A percentile compares a stretch with the other conserved stretches of the same genome.
Evolutionary conservation across 2,113 vertebrate genomes (phyloP).

Genomic region (Gymnocephalus cernua): DNA sequence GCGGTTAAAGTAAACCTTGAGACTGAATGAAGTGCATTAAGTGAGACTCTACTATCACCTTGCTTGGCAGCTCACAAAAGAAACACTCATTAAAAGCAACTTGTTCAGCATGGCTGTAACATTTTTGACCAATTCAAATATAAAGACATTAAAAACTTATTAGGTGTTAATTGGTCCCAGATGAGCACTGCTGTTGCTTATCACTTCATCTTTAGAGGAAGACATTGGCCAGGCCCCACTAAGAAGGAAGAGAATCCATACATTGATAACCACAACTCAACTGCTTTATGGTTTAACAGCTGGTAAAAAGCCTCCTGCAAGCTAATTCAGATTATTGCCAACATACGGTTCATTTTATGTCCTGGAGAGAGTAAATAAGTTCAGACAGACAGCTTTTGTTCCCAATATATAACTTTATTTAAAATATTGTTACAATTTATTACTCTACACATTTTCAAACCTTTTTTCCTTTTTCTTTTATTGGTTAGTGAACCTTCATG

Average conservation of each 20-base stretch:
- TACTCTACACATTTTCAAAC: slow-evolving; percentile 84
- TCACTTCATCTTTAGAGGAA: slow-evolving; percentile 17
- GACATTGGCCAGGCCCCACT: slow-evolving; percentile 19
- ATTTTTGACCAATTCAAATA: slow-evolving; percentile 19
- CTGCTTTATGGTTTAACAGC: slow-evolving; percentile 44
- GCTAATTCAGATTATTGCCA: slow-evolving; percentile 5
- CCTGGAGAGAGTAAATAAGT: slow-evolving; percentile 21
- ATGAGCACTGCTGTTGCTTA: slow-evolving; percentile 19
- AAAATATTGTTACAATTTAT: slow-evolving; percentile 88
- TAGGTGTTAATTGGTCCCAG: slow-evolving; percentile 21
- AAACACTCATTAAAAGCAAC: not conserved
- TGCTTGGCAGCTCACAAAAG: slow-evolving; percentile 4
- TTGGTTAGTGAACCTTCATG: slow-evolving; percentile 83
- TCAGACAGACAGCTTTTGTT: slow-evolving; percentile 44
- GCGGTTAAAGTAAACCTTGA: not conserved
- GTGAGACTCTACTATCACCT: not conserved
- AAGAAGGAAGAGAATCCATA: slow-evolving; percentile 36
- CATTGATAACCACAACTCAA: slow-evolving; percentile 41
- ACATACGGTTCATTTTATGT: not conserved
- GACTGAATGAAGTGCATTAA: slow-evolving; percentile 9
- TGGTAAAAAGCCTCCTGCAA: slow-evolving; percentile 21
- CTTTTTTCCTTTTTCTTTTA: slow-evolving; percentile 65
- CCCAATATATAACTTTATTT: slow-evolving; percentile 86
- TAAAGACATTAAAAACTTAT: slow-evolving; percentile 34
- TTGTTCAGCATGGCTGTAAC: not conserved